Base-by-base conservation (phyloP, 2,888 invertebrate genomes). In the Microctonus aethiopoides region DNA sequence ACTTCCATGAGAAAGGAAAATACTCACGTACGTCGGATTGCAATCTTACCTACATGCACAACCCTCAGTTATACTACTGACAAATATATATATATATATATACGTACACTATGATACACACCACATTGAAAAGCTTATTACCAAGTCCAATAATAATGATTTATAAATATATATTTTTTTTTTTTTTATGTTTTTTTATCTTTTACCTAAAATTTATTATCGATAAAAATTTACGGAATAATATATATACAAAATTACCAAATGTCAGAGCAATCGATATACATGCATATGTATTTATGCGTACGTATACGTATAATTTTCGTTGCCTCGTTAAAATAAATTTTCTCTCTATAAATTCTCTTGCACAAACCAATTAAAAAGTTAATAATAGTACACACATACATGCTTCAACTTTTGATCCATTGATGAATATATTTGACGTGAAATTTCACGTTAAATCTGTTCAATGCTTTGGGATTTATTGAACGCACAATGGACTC, bases 21-120 rank as follows among this genome's bases (percentile, higher is more conserved):
- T 24, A 29, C 29, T 56, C 34, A n/a, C 54, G 46, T 60, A 46
- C 57, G 72, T 46, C 34, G 71, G 79, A 77, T 78, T 76, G 70
- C 60, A 61, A 79, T 79, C 77, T 75, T 67, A 61, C 56, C 68
- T 34, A 61, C 41, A 39, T 32, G 13, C 11, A 32, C 57, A 32
- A 32, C 16, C 26, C 24, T 22, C 57, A 57, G 16, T 16, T 57
- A 11, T 13, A 26, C 26, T 54, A 9, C 9, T 54, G 22, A 16
- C 26, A 10, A 22, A 24, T 13, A 22, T 54, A n/a, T 4, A n/a
- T n/a, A n/a, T n/a, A n/a, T n/a, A n/a, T n/a, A n/a, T n/a, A n/a
- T n/a, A n/a, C 24, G 52, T 26, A 26, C 26, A n/a, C n/a, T n/a
- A n/a, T n/a, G n/a, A n/a, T n/a, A n/a, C n/a, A n/a, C n/a, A 1